A percentile compares a stretch with the other conserved stretches of the same genome.
These are phyloP conservation scores for Tokudaia tokunoshimensis DNA, from an alignment of 2,797 vertebrate species.

Conservation along the genomic window DNA sequence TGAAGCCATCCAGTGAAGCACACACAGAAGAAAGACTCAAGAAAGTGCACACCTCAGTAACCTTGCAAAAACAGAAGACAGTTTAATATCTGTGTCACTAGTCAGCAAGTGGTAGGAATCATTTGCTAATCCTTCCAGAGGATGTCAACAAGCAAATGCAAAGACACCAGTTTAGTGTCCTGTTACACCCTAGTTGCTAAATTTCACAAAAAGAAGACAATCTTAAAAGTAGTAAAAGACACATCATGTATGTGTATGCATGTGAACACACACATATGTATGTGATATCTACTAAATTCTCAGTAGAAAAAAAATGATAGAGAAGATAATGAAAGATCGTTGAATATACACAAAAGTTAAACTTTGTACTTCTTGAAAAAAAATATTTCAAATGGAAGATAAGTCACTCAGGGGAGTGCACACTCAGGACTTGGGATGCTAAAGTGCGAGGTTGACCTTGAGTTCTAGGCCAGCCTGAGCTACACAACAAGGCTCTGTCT, in stretches of 20 bases:
- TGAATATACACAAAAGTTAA: not conserved
- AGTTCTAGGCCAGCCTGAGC: not conserved
- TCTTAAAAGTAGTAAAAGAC: not conserved
- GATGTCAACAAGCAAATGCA: not conserved
- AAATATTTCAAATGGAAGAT: not conserved
- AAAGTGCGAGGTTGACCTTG: not conserved
- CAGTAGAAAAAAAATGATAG: not conserved
- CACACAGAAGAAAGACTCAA: not conserved
- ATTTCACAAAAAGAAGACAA: conserved; percentile 27
- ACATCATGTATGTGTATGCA: not conserved
- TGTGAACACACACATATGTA: not conserved
- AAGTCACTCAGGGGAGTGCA: no score
- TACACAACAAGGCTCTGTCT: not conserved
- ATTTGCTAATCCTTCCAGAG: not conserved
- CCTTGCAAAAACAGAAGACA: not conserved
- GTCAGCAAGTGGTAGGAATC: not conserved
- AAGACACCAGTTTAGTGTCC: not conserved
- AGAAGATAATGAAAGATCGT: not conserved
- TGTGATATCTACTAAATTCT: not conserved
- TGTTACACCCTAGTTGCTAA: not conserved
- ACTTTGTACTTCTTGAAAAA: conserved; percentile 5
- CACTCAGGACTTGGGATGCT: not conserved
- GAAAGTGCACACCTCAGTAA: not conserved
- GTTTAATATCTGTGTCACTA: not conserved
- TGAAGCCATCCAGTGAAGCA: not conserved